Evolutionary conservation across 1,140 invertebrate species (phyloP), one percentile per base, ranked within the genome.

Genomic region (Ectropis grisescens): DNA sequence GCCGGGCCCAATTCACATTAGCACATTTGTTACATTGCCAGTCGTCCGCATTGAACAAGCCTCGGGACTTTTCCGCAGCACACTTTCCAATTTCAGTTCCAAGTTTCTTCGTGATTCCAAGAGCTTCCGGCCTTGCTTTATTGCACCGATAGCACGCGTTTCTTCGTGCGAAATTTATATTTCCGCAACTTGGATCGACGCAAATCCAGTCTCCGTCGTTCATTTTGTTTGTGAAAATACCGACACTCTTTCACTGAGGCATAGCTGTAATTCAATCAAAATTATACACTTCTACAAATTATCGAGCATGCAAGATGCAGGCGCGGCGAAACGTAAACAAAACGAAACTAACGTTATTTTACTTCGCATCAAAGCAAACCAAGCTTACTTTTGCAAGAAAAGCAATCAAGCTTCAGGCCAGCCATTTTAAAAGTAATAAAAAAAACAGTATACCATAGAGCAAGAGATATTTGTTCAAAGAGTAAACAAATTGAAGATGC

Each of bases 1-100:
- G 85, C 38, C 98, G 86, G 8, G 97, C 97, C 98, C 98, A 99
- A 74, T 99, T 99, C 1, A 99, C 97, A 82, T 99, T 99, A 1
- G 96, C 97, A 84, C 98, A 99, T 75, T 98, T 98, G 78, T 93
- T 96, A 75, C 98, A 99, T 67, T 98, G 95, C 98, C 98, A 99
- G 76, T 99, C 98, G 81, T 99, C 97, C 32, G 98, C 97, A 84
- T 94, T 95, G 68, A 94, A 98, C n/a, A 99, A 85, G 9, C 98
- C 98, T 56, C 96, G 90, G 51, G 96, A 98, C 82, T 99, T 99
- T 69, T 99, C 98, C 3, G 98, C 98, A 11, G 96, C 93, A 26
- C 92, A 92, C 85, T 99, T 98, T 1, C 98, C 98, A 57, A 99
- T 98, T 84, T 99, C 97, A 44, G 93, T 93, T 1, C 96, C 96